Conservation (phyloP, 2,888 invertebrate genomes). For the Agonopterix arenella region DNA sequence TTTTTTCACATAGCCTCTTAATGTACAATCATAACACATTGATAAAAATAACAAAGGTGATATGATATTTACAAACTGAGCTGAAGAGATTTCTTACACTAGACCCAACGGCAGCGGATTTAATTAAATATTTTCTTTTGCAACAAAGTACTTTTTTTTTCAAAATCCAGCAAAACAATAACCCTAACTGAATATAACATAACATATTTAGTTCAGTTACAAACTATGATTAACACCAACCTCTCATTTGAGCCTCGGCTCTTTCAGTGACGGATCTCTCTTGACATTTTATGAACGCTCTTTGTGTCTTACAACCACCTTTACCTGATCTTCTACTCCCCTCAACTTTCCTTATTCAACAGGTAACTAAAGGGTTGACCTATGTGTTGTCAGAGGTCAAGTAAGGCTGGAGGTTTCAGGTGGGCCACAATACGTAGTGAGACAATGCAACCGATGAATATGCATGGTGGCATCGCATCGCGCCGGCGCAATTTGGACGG, state of each 20-base stretch:
- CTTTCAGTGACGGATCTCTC: conserved; percentile 42
- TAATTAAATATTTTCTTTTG: too few relatives aligned
- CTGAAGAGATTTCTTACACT: too few relatives aligned
- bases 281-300: conserved; percentile 56
- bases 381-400: conserved; percentile 21
- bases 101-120: too few relatives aligned
- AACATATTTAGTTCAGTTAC: neutral
- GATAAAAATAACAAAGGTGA: too few relatives aligned
- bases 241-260: conserved; percentile 28
- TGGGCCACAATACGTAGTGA: conserved; percentile 52
- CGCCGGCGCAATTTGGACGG: conserved; percentile 63
- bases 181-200: too few relatives aligned
- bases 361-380: neutral
- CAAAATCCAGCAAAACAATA: too few relatives aligned
- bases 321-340: conserved; percentile 20
- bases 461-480: conserved; percentile 62
- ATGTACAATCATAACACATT: too few relatives aligned
- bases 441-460: conserved; percentile 67
- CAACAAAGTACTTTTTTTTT: too few relatives aligned
- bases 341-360: neutral
- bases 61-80: too few relatives aligned
- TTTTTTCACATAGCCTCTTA: too few relatives aligned
- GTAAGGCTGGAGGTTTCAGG: conserved; percentile 33
- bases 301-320: conserved; percentile 35
- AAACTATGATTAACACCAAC: conserved; percentile 17